phyloP scores from a whole-genome alignment of 2,888 invertebrate species.

The Trachelus tabidus region DNA sequence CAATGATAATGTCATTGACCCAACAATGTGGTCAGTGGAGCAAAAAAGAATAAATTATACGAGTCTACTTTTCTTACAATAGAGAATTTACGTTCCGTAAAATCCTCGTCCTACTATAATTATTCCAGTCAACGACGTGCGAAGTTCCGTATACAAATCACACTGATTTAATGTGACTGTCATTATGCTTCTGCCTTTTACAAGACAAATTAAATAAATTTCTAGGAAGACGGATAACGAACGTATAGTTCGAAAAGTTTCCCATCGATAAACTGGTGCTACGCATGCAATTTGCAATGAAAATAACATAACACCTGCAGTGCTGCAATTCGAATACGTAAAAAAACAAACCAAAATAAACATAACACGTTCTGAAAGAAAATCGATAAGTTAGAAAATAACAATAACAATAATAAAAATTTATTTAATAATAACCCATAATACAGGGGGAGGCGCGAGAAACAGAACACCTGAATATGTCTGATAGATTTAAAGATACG shows the following conservation, averaged over 20 bases:
- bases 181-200: not conserved
- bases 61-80: not conserved
- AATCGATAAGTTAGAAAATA: no score
- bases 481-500: no score
- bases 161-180: not conserved
- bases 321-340: not conserved
- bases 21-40: not conserved
- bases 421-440: not conserved
- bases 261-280: not conserved
- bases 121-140: not conserved
- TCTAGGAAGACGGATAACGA: not conserved
- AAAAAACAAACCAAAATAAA: not conserved
- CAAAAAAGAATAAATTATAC: not conserved
- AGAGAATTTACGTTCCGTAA: not conserved
- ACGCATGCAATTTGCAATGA: not conserved
- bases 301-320: not conserved
- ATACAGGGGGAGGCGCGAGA: not conserved
- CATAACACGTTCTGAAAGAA: not conserved
- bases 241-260: not conserved
- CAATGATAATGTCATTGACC: not conserved
- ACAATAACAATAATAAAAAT: no score
- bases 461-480: no score
- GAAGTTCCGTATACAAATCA: not conserved
- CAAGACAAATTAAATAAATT: not conserved
- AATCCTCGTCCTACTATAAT: not conserved